Percentiles rank a stretch among this genome's conserved stretches.
Conservation (phyloP, 2,797 vertebrate species). For the Eidolon dupreanum region DNA sequence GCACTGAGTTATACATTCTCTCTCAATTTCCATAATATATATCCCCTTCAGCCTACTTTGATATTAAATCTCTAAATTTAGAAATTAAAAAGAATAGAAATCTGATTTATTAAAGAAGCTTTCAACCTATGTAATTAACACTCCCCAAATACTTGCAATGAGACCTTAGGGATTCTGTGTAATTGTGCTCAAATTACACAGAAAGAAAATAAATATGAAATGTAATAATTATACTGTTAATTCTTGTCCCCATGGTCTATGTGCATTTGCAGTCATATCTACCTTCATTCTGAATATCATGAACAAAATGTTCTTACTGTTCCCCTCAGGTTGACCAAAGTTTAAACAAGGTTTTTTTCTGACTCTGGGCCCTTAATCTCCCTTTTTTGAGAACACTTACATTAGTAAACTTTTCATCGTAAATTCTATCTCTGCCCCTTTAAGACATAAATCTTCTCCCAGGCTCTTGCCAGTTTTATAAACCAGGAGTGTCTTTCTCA, state of each 20-base stretch:
- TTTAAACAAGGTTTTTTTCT: background rate
- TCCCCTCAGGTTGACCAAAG: background rate
- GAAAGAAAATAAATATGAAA: slow-evolving; percentile 12
- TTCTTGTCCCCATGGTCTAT: background rate
- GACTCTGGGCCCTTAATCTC: background rate
- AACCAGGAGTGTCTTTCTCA: background rate
- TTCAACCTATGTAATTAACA: slow-evolving; percentile 17
- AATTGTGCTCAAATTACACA: background rate
- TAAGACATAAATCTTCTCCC: background rate
- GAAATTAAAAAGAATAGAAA: slow-evolving; percentile 36
- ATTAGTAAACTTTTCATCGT: background rate
- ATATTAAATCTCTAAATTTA: slow-evolving; percentile 49
- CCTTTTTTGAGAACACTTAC: background rate
- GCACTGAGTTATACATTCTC: background rate
- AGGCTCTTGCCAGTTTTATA: background rate
- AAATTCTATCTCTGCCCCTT: background rate
- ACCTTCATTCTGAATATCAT: background rate
- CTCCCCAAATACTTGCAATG: background rate
- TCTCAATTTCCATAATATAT: background rate
- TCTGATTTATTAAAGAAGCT: background rate
- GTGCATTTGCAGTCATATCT: background rate
- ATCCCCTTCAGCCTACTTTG: background rate
- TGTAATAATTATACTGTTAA: background rate
- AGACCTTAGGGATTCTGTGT: background rate
- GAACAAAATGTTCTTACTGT: background rate